Percentiles rank a stretch among this genome's conserved stretches.
These are phyloP conservation scores for Loripinus fragilis DNA, from an alignment of 2,888 invertebrate species.

Conservation along the genomic window DNA sequence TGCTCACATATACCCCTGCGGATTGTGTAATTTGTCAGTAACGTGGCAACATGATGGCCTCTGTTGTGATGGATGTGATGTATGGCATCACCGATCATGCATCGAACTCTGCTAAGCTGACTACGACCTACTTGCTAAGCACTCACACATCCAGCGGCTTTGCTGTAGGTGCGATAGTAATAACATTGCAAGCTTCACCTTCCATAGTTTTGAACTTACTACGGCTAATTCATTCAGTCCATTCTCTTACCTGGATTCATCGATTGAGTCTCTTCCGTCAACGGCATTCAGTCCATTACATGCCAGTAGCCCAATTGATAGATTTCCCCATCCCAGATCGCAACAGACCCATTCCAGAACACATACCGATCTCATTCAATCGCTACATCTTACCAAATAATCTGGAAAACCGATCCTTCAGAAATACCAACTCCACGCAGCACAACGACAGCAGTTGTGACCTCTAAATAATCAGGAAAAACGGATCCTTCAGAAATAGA, in stretches of 20 bases:
- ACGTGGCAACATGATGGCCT: too few species aligned
- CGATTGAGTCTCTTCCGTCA: slow-evolving; percentile 1
- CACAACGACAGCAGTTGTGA: too few species aligned
- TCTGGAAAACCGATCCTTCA: too few species aligned
- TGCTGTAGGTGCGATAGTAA: slow-evolving; percentile 25
- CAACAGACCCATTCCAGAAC: neutral
- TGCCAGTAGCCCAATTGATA: neutral
- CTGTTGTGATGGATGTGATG: neutral
- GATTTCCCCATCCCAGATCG: neutral
- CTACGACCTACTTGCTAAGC: neutral
- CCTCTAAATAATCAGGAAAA: too few species aligned
- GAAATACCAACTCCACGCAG: too few species aligned
- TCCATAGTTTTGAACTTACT: slow-evolving; percentile 9
- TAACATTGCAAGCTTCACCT: slow-evolving; percentile 15
- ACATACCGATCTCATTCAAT: neutral
- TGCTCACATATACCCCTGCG: too few species aligned
- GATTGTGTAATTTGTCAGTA: too few species aligned
- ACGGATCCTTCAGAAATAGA: too few species aligned
- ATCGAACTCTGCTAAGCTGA: neutral
- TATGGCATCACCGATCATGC: neutral
- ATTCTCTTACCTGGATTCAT: neutral
- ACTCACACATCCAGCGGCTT: slow-evolving; percentile 13
- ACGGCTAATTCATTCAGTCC: slow-evolving; percentile 13
- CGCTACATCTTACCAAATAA: slow-evolving; percentile 19
- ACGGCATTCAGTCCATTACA: neutral